Percentiles rank a stretch among this genome's conserved stretches.
These are phyloP conservation scores for Drosophila yooni DNA, from an alignment of 2,888 invertebrate genomes.

Conservation along the genomic window DNA sequence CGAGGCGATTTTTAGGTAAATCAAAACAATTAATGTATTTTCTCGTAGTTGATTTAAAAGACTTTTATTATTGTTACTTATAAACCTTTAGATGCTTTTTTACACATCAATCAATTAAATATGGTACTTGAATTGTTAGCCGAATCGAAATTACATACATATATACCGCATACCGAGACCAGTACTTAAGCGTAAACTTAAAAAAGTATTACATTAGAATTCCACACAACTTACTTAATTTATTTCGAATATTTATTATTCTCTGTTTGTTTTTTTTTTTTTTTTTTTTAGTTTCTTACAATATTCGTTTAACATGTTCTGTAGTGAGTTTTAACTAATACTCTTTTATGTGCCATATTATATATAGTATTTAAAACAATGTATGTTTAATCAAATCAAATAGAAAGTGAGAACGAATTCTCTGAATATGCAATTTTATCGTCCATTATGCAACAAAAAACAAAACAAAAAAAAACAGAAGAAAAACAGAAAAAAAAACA, in stretches of 20 bases:
- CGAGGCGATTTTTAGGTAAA: constrained; percentile 37
- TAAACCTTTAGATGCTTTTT: constrained; percentile 73
- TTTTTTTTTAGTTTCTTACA: constrained; percentile 8
- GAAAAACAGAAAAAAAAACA: constrained; percentile 9
- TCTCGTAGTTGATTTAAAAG: constrained; percentile 69
- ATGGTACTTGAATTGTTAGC: constrained; percentile 23
- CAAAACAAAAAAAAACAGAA: not conserved
- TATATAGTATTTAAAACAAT: constrained; percentile 29
- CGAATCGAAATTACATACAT: not conserved
- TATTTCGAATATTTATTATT: constrained; percentile 10
- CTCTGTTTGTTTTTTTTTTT: constrained; percentile 25
- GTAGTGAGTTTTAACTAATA: constrained; percentile 74
- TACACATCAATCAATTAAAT: constrained; percentile 23
- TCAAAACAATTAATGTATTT: constrained; percentile 43
- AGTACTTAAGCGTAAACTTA: constrained; percentile 73
- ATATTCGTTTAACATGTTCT: constrained; percentile 70
- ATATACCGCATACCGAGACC: constrained; percentile 58
- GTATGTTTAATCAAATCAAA: constrained; percentile 12
- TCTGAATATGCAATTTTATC: constrained; percentile 27
- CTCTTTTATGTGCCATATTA: constrained; percentile 71
- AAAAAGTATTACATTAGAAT: constrained; percentile 78
- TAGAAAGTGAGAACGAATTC: constrained; percentile 5
- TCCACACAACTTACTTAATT: constrained; percentile 64
- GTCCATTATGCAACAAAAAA: constrained; percentile 29
- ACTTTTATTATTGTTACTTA: constrained; percentile 67